Evolutionary conservation across 2,113 vertebrate genomes (phyloP).

Genomic region (Pangasianodon gigas): DNA sequence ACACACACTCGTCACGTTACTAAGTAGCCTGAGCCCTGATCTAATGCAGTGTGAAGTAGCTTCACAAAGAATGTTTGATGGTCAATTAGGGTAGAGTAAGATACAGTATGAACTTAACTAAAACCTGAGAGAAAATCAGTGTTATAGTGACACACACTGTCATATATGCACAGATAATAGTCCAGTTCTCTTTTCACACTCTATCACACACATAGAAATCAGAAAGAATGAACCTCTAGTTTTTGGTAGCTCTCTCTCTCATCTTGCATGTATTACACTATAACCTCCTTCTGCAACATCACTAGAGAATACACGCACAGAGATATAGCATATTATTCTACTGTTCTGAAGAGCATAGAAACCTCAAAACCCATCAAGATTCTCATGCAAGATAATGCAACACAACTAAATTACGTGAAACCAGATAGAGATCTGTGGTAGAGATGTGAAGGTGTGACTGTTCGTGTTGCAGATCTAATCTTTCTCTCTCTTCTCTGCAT

Average conservation of each 20-base stretch:
- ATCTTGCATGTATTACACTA: not conserved
- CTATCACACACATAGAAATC: not conserved
- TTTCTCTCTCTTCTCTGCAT: constrained; percentile 6
- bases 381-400: constrained; percentile 38
- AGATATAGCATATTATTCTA: not conserved
- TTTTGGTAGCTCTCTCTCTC: not conserved
- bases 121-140: not conserved
- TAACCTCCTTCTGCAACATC: not conserved
- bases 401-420: constrained; percentile 36
- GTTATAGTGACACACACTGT: not conserved
- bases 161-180: not conserved
- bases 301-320: not conserved
- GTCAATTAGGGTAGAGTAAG: not conserved
- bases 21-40: not conserved
- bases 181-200: not conserved
- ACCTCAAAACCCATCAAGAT: constrained; percentile 42
- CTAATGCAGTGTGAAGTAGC: not conserved
- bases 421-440: constrained; percentile 39
- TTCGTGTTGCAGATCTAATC: not conserved
- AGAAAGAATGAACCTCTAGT: not conserved
- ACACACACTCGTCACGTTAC: not conserved
- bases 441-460: not conserved
- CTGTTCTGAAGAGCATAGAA: not conserved
- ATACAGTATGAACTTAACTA: not conserved
- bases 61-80: not conserved